Evolutionary conservation across 1,140 invertebrate genomes (phyloP).

Genomic region (Latrodectus geometricus): DNA sequence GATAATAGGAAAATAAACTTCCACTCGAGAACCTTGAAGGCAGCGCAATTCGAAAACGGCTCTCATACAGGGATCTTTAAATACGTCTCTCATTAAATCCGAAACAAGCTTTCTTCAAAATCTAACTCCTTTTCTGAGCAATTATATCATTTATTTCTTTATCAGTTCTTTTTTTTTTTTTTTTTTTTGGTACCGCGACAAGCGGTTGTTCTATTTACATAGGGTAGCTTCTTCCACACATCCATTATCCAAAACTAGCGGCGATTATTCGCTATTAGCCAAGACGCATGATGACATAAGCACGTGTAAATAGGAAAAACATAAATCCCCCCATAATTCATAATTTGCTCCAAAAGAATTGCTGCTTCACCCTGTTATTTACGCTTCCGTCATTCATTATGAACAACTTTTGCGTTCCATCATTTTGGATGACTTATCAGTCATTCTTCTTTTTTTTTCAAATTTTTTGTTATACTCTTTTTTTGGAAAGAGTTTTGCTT

Average conservation of each 20-base stretch:
- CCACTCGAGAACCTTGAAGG: too few relatives aligned
- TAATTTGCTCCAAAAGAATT: constrained; percentile 2
- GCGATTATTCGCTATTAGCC: neutral
- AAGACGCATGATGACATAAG: neutral
- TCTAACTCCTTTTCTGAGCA: neutral
- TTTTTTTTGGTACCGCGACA: neutral
- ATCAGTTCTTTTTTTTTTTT: neutral
- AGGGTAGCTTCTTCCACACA: neutral
- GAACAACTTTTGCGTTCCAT: neutral
- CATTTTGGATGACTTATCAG: neutral
- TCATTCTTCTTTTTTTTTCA: neutral
- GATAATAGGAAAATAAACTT: too few relatives aligned
- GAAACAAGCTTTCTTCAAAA: neutral
- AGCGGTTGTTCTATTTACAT: neutral
- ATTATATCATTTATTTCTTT: neutral
- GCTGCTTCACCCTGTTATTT: constrained; percentile 1
- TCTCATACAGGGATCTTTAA: too few relatives aligned
- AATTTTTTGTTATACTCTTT: neutral
- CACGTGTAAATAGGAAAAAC: neutral
- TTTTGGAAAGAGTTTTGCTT: neutral
- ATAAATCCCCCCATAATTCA: neutral
- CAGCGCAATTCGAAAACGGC: too few relatives aligned
- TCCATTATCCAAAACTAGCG: neutral
- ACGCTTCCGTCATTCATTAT: neutral
- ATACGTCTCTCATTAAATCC: neutral